phyloP scores from a whole-genome alignment of 1,140 invertebrate genomes.

The Drosophila pseudoananassae region DNA sequence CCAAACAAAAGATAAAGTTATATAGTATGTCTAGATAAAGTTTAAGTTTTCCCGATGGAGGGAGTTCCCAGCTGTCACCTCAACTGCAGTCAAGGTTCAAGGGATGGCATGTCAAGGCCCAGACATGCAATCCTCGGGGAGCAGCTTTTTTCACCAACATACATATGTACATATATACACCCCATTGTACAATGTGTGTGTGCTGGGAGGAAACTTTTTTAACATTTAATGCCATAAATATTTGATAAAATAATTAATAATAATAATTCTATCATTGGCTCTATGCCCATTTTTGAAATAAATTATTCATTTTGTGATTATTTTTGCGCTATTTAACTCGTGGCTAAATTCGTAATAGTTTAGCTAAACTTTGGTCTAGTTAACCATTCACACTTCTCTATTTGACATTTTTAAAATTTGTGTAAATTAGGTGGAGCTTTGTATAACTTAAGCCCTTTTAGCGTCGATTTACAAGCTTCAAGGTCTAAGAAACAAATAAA shows the following conservation, averaged over 20 bases:
- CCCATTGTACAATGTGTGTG: neutral
- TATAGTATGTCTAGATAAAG: constrained; percentile 31
- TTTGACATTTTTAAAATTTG: too few species aligned
- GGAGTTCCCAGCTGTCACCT: constrained; percentile 39
- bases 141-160: neutral
- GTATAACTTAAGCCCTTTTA: too few species aligned
- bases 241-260: neutral
- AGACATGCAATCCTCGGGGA: constrained; percentile 27
- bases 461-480: too few species aligned
- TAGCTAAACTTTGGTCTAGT: too few species aligned
- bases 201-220: neutral
- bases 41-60: constrained; percentile 14
- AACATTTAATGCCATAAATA: neutral
- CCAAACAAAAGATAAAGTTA: neutral
- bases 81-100: constrained; percentile 27
- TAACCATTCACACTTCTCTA: too few species aligned
- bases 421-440: too few species aligned
- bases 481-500: too few species aligned
- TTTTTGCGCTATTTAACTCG: neutral
- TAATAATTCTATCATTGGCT: neutral
- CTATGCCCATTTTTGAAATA: neutral
- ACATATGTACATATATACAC: neutral
- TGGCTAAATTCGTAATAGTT: neutral
- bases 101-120: constrained; percentile 25
- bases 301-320: constrained; percentile 2